Conservation (phyloP, 2,888 invertebrate genomes). For the Syritta pipiens region DNA sequence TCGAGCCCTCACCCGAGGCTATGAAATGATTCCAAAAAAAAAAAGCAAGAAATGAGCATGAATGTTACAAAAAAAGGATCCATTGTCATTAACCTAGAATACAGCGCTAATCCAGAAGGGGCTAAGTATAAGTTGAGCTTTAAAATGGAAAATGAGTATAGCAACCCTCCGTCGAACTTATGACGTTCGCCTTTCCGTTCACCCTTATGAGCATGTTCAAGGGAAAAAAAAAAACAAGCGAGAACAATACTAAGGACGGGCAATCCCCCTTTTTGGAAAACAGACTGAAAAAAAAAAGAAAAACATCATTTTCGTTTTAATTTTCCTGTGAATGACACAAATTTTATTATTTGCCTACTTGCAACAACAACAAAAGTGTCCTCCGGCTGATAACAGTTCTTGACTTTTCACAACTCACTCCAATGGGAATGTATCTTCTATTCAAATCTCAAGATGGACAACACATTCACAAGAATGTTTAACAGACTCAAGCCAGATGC, state of each 20-base stretch:
- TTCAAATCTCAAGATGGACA: constrained; percentile 13
- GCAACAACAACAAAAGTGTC: constrained; percentile 11
- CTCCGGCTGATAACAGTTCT: constrained; percentile 21
- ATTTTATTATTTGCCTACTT: constrained; percentile 49
- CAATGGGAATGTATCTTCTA: constrained; percentile 10
- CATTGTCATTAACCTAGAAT: constrained; percentile 64
- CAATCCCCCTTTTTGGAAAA: constrained; percentile 30
- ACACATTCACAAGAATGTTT: constrained; percentile 8
- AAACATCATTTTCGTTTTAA: constrained; percentile 68
- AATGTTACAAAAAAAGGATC: constrained; percentile 60
- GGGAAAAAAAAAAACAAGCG: constrained; percentile 10
- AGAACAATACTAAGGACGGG: constrained; percentile 28
- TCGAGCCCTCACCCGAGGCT: constrained; percentile 22
- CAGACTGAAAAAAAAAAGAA: constrained; percentile 32
- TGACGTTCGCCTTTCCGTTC: constrained; percentile 47
- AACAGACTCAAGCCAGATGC: constrained; percentile 4
- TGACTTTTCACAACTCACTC: constrained; percentile 27
- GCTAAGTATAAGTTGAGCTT: constrained; percentile 45
- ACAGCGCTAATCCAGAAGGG: constrained; percentile 59
- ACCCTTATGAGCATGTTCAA: constrained; percentile 21
- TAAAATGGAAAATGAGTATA: constrained; percentile 39
- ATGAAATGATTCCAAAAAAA: constrained; percentile 30
- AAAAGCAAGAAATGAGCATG: constrained; percentile 32
- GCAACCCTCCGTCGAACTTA: constrained; percentile 61
- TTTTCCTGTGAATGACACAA: constrained; percentile 66